These are phyloP conservation scores for Stichodactyla helianthus DNA, from an alignment of 64 coral and sea anemone species.

Conservation along the genomic window DNA sequence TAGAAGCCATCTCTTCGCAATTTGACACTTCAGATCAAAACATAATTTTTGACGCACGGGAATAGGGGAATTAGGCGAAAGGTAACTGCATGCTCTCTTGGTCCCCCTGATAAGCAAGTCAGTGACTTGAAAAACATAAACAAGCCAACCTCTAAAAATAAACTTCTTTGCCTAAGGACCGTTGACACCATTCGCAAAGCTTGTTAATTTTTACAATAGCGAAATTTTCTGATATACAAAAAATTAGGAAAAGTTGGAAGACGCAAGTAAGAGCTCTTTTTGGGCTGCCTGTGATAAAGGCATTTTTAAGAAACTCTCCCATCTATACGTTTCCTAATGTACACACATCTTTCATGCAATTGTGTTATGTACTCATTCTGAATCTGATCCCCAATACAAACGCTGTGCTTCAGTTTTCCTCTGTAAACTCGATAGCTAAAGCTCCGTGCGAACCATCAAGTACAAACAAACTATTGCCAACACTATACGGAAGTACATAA, in stretches of 20 bases:
- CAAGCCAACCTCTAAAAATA: no score
- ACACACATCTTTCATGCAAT: constrained; percentile 18
- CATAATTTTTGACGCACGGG: no score
- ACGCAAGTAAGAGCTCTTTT: not conserved
- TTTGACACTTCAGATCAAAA: no score
- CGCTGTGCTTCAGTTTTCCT: constrained; percentile 14
- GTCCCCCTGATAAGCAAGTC: no score
- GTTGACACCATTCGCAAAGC: not conserved
- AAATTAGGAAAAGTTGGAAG: not conserved
- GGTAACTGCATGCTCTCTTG: no score
- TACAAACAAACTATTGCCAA: constrained; percentile 11
- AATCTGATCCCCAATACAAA: not conserved
- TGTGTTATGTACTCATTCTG: not conserved
- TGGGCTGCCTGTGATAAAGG: not conserved
- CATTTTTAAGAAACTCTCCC: not conserved
- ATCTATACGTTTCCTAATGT: constrained; percentile 22
- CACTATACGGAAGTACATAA: not conserved
- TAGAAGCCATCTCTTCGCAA: no score
- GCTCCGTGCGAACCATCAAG: constrained; percentile 11
- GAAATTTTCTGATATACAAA: not conserved
- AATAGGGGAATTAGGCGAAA: no score
- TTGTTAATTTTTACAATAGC: not conserved
- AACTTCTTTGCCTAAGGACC: no score
- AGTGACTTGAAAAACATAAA: no score
- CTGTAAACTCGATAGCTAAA: not conserved